Percentiles rank a stretch among this genome's conserved stretches.
Conservation (phyloP, 2,888 invertebrate genomes). For the Tribolium freemani region DNA sequence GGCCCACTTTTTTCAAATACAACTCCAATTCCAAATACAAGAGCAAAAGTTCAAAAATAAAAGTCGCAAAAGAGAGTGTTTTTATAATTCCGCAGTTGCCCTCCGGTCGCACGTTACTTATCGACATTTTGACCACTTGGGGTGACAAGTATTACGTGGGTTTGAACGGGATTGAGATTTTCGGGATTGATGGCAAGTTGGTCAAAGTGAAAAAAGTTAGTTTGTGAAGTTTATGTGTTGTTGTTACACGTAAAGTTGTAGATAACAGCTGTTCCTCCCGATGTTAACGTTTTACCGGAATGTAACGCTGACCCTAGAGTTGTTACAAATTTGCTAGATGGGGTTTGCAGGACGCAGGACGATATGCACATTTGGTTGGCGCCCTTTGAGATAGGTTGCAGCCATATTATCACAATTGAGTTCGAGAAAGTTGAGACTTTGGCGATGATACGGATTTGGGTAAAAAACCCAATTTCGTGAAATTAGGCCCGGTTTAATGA, state of each 20-base stretch:
- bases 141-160: conserved; percentile 86
- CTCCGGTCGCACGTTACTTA: conserved; percentile 74
- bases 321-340: conserved; percentile 77
- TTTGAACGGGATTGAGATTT: conserved; percentile 84
- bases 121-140: conserved; percentile 83
- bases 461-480: conserved; percentile 39
- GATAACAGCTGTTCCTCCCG: conserved; percentile 72
- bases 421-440: conserved; percentile 67
- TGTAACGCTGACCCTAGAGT: conserved; percentile 75
- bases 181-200: conserved; percentile 74
- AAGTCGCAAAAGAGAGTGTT: conserved; percentile 29
- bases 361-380: conserved; percentile 85
- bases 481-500: not conserved
- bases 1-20: conserved; percentile 11
- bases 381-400: conserved; percentile 73
- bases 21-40: conserved; percentile 49
- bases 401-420: conserved; percentile 74
- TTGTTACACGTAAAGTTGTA: conserved; percentile 50
- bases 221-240: not conserved
- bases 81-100: conserved; percentile 86
- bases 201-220: conserved; percentile 75
- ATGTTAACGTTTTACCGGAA: conserved; percentile 77
- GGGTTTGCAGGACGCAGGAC: conserved; percentile 81
- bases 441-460: conserved; percentile 65
- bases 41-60: conserved; percentile 15